Percentiles rank a stretch among this genome's conserved stretches.
These are phyloP conservation scores for Pseudomyrmex pallidus DNA, from an alignment of 1,140 invertebrate species.

Conservation along the genomic window DNA sequence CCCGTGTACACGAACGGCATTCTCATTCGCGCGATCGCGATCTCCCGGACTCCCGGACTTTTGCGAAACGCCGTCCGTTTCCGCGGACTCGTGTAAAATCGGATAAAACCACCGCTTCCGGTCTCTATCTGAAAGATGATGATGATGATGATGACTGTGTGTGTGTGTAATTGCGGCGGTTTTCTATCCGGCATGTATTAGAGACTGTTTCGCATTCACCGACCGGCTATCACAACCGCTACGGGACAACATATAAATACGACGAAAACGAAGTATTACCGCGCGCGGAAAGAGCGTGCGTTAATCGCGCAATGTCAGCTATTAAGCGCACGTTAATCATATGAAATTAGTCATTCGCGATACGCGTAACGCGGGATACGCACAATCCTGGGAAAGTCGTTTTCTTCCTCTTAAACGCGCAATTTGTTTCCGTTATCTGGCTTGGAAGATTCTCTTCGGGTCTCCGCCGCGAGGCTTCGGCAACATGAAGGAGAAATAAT, in stretches of 20 bases:
- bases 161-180: slow-evolving; percentile 44
- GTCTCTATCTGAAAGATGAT: slow-evolving; percentile 5
- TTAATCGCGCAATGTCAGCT: slow-evolving; percentile 33
- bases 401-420: slow-evolving; percentile 36
- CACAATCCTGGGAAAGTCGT: slow-evolving; percentile 41
- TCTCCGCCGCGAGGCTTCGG: background rate
- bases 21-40: slow-evolving; percentile 32
- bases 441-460: background rate
- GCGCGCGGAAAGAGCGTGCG: slow-evolving; percentile 21
- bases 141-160: slow-evolving; percentile 4
- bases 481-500: slow-evolving; percentile 7
- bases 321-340: slow-evolving; percentile 42
- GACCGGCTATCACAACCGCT: slow-evolving; percentile 11
- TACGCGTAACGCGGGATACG: background rate
- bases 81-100: slow-evolving; percentile 40
- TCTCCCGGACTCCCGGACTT: slow-evolving; percentile 44
- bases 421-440: slow-evolving; percentile 47
- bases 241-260: slow-evolving; percentile 8
- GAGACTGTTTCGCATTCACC: background rate
- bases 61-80: slow-evolving; percentile 46
- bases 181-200: slow-evolving; percentile 46
- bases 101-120: slow-evolving; percentile 44
- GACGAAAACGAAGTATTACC: slow-evolving; percentile 31
- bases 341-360: slow-evolving; percentile 32
- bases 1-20: background rate